Evolutionary conservation across 2,113 vertebrate species (phyloP).

Genomic region (Sylvia atricapilla): DNA sequence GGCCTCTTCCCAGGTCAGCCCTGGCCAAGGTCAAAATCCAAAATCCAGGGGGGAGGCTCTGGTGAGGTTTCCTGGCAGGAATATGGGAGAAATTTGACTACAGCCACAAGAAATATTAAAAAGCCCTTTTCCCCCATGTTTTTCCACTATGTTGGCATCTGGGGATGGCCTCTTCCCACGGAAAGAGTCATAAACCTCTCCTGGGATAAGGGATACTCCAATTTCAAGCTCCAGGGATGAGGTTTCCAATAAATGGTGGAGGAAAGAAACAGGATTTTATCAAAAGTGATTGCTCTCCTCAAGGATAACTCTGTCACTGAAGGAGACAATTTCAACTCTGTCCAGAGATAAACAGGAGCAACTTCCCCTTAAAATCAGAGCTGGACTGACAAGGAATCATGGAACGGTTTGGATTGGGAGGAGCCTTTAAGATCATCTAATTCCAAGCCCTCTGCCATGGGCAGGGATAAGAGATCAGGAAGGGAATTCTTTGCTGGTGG

Average conservation of each 20-base stretch:
- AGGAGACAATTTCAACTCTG: neutral
- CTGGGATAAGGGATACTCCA: neutral
- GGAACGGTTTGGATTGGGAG: neutral
- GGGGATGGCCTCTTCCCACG: neutral
- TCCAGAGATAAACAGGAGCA: neutral
- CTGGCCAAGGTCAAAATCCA: neutral
- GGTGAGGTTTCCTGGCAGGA: neutral
- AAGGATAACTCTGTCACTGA: neutral
- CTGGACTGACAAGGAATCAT: neutral
- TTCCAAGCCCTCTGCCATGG: neutral
- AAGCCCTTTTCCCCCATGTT: fast-evolving
- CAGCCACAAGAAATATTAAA: neutral
- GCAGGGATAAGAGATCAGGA: neutral
- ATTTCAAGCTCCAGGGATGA: neutral
- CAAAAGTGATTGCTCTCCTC: neutral
- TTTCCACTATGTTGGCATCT: neutral
- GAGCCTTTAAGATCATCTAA: neutral
- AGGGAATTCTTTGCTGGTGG: neutral
- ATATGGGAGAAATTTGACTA: fast-evolving
- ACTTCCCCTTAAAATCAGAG: neutral
- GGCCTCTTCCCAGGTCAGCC: neutral
- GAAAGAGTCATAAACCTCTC: neutral
- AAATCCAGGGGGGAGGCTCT: neutral
- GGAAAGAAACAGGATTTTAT: neutral
- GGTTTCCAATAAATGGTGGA: fast-evolving